A percentile compares a stretch with the other conserved stretches of the same genome.
Conservation (phyloP, 1,140 invertebrate species). For the Harpegnathos saltator region DNA sequence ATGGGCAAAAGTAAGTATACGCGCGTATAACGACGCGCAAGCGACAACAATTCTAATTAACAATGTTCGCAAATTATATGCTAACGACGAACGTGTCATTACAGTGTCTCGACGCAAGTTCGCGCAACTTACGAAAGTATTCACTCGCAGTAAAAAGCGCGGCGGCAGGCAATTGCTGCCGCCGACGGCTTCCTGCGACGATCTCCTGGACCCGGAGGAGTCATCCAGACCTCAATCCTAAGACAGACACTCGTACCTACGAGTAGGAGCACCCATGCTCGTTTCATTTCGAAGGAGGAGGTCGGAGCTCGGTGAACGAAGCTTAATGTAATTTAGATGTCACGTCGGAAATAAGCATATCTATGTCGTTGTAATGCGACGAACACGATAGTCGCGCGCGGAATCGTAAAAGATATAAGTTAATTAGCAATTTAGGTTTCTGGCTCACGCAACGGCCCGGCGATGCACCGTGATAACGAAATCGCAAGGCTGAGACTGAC, state of each 20-base stretch:
- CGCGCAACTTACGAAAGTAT: conserved; percentile 92
- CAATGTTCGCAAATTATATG: conserved; percentile 28
- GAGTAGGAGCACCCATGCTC: conserved; percentile 2
- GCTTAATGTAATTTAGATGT: conserved; percentile 45
- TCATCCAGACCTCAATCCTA: conserved; percentile 81
- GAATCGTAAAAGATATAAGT: conserved; percentile 38
- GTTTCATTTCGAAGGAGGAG: conserved; percentile 10
- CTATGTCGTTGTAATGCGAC: conserved; percentile 39
- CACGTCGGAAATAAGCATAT: conserved; percentile 64
- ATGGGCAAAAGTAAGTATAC: conserved; percentile 93
- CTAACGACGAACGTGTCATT: conserved; percentile 67
- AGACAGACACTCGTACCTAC: conserved; percentile 24
- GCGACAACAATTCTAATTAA: conserved; percentile 37
- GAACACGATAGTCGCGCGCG: conserved; percentile 2
- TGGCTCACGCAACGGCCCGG: not conserved
- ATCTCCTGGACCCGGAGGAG: conserved; percentile 83
- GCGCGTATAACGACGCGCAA: no score
- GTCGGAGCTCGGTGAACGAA: conserved; percentile 18
- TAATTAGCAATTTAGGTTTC: conserved; percentile 51
- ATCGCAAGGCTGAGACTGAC: conserved; percentile 18
- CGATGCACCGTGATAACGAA: conserved; percentile 11
- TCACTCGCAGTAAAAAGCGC: conserved; percentile 90
- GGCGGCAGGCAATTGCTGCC: conserved; percentile 85
- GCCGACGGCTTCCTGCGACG: conserved; percentile 83
- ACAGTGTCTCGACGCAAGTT: conserved; percentile 93